phyloP scores from a whole-genome alignment of 2,113 vertebrate species.

The Pavo muticus region DNA sequence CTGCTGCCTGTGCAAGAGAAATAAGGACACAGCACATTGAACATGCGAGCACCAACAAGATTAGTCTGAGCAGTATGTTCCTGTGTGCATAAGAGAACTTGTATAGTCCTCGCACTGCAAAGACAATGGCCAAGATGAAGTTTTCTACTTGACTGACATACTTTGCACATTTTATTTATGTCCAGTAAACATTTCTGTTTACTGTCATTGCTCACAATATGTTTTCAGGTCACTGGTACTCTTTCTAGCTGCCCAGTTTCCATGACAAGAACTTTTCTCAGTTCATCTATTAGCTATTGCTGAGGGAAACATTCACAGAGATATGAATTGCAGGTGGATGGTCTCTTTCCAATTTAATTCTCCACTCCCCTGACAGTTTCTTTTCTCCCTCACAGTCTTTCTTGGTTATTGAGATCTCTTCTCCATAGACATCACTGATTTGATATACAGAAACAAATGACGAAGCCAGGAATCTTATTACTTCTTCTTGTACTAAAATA shows the following conservation, averaged over 20 bases:
- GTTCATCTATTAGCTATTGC: not conserved
- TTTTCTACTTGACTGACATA: not conserved
- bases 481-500: not conserved
- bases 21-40: fast-evolving
- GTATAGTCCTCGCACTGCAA: fast-evolving
- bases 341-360: not conserved
- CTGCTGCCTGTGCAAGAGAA: not conserved
- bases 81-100: fast-evolving
- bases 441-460: not conserved
- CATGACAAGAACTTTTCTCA: not conserved
- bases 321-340: not conserved
- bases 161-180: not conserved
- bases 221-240: not conserved
- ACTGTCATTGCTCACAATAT: not conserved
- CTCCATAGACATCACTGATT: not conserved
- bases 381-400: not conserved
- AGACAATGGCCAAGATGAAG: not conserved
- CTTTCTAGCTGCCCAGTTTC: not conserved
- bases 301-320: not conserved
- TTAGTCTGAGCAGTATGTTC: not conserved
- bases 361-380: not conserved
- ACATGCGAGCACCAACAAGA: not conserved
- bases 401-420: constrained; percentile 18
- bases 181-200: not conserved
- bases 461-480: not conserved